These are phyloP conservation scores for Silurus aristotelis DNA, from an alignment of 2,797 vertebrate species.

Conservation along the genomic window DNA sequence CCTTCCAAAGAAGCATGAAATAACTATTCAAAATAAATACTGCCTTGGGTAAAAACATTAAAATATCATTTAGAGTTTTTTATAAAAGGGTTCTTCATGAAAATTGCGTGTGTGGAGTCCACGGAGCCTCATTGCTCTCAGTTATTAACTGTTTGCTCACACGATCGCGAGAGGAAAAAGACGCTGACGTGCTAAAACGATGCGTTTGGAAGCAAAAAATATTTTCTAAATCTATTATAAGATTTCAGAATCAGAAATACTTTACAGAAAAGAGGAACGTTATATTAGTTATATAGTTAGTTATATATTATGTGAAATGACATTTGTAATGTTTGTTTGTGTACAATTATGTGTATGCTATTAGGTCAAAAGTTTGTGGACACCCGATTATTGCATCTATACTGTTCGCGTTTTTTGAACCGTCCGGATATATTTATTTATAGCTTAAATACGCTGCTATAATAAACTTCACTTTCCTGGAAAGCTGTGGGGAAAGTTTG, in stretches of 20 bases:
- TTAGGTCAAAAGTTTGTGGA: neutral
- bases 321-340: neutral
- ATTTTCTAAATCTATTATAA: too few relatives aligned
- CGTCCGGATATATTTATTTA: neutral
- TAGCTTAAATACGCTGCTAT: neutral
- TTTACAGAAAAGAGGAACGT: too few relatives aligned
- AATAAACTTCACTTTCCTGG: neutral
- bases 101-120: neutral
- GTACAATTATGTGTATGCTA: neutral
- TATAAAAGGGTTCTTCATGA: neutral
- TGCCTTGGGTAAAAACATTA: neutral
- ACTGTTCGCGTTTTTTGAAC: neutral
- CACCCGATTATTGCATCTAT: neutral
- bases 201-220: neutral
- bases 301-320: too few relatives aligned
- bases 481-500: neutral
- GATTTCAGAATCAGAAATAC: too few relatives aligned
- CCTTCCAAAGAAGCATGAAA: neutral
- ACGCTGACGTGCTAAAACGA: neutral
- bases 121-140: neutral
- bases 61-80: neutral
- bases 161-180: neutral
- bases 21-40: neutral
- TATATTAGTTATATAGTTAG: too few relatives aligned
- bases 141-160: neutral